Base-by-base conservation (phyloP, 2,888 invertebrate species). In the Sicus ferrugineus region DNA sequence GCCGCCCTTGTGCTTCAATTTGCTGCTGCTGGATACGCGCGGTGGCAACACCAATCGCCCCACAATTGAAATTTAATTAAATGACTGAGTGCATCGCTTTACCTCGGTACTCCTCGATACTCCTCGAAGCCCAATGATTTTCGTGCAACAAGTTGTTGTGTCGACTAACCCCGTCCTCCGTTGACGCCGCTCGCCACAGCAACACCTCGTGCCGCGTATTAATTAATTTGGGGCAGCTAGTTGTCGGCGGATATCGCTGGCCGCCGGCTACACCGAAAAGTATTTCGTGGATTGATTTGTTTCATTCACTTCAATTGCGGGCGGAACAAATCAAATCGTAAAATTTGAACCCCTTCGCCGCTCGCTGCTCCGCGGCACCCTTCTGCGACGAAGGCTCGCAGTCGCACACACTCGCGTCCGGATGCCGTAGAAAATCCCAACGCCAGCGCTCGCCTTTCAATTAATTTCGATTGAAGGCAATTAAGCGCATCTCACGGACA, bases 401-500 rank as follows among this genome's bases (percentile, higher is more conserved):
- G 34, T 34, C 23, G 26, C 61, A 26, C 42, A 56, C 56, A 56
- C 54, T 28, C 14, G 14, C 28, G 54, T 23, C 28, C 46, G 58
- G 59, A 46, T 31, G 67, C 58, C 67, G 38, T 31, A 26, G 30
- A 59, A 59, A 67, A 67, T 67, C 67, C 67, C 50, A 64, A 46
- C 67, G 69, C 56, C 30, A 26, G 68, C 48, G 70, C 70, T 64
- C 72, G 70, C 72, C 69, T 75, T 77, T 76, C 78, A 77, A 78
- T 78, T 80, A 77, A 78, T 76, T 75, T 78, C 80, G 80, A 79
- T 80, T 79, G 81, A 77, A 75, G 76, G 73, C 80, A 80, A 80
- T 81, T 82, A 81, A 78, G 74, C 72, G 69, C 69, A 71, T 72
- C 72, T 66, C 69, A 52, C 64, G 67, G 73, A 67, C 50, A 59